Evolutionary conservation across 2,113 vertebrate species (phyloP).

Genomic region (Otis tarda): DNA sequence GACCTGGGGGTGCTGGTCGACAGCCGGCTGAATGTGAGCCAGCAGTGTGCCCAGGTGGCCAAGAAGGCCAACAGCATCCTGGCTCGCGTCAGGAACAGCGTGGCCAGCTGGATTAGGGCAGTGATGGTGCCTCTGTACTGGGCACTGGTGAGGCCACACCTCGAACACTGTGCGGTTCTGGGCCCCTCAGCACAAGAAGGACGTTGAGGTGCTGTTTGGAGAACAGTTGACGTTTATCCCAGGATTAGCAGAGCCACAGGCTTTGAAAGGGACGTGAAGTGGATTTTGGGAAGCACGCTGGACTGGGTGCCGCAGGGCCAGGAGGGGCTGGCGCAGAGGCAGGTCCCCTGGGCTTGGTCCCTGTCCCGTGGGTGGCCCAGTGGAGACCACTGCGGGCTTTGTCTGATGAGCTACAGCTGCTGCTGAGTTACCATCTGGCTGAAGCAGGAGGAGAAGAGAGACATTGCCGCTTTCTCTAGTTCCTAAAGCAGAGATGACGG

Average conservation of each 20-base stretch:
- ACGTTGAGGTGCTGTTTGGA: not conserved
- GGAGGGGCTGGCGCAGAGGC: not conserved
- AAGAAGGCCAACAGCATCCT: too few species aligned
- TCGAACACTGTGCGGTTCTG: too few species aligned
- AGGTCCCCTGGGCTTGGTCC: not conserved
- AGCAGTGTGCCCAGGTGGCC: too few species aligned
- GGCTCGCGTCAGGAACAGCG: too few species aligned
- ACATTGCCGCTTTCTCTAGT: not conserved
- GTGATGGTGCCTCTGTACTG: too few species aligned
- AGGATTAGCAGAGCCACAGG: not conserved
- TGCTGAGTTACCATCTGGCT: not conserved
- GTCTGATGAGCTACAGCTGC: not conserved
- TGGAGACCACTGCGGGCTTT: too few species aligned
- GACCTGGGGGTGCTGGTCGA: too few species aligned
- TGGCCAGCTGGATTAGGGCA: too few species aligned
- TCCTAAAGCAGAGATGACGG: not conserved
- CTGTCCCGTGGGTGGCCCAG: too few species aligned
- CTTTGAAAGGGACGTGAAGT: not conserved
- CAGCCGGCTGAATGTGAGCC: too few species aligned
- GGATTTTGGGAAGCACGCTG: not conserved
- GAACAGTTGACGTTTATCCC: not conserved
- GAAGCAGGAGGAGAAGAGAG: not conserved
- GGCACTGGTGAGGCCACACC: too few species aligned
- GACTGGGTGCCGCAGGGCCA: accelerated
- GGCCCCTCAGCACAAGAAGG: too few species aligned